Evolutionary conservation across 2,888 invertebrate species (phyloP), one percentile per base, ranked within the genome.

Genomic region (Archips crataeganus): DNA sequence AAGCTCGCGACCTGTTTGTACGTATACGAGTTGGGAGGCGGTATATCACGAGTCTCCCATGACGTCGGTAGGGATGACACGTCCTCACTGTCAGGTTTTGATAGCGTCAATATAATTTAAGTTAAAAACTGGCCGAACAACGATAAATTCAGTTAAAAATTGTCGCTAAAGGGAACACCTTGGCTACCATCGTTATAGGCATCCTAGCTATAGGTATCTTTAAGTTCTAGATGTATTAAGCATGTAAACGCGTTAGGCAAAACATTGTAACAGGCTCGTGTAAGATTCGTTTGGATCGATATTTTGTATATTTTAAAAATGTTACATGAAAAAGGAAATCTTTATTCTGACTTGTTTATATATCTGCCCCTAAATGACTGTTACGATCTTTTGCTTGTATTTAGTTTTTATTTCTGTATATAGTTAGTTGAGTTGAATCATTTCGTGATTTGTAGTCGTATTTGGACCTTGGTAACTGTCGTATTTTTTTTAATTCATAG

Each of bases 301-400:
- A 60, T 72, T 75, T 71, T 77, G 75, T 78, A 77, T 77, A 80
- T 77, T 77, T 75, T 75, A 72, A 76, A 79, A 64, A 70, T 71
- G 68, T 73, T 71, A 70, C 61, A 49, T 70, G 69, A 68, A 70
- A 68, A 71, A 71, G 65, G 32, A 34, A 11, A 66, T 10, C 57
- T 70, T 54, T 70, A 74, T 75, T 70, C 39, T 74, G 75, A 64
- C 70, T 76, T 75, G 68, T 75, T 75, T 70, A 75, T 76, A 75
- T 75, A 70, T 71, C 51, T 67, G 69, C 60, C 68, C 66, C 70
- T 68, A 76, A 75, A 72, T 78, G 77, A 77, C 78, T 80, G 81
- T 73, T 84, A 81, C 80, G 79, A 82, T 82, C 63, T 81, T 86
- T 82, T 84, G 81, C 83, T 81, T 81, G 70, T 74, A 76, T 78